Evolutionary conservation across 2,113 vertebrate genomes (phyloP), one percentile per base, ranked within the genome.

Genomic region (Oncorhynchus masou): DNA sequence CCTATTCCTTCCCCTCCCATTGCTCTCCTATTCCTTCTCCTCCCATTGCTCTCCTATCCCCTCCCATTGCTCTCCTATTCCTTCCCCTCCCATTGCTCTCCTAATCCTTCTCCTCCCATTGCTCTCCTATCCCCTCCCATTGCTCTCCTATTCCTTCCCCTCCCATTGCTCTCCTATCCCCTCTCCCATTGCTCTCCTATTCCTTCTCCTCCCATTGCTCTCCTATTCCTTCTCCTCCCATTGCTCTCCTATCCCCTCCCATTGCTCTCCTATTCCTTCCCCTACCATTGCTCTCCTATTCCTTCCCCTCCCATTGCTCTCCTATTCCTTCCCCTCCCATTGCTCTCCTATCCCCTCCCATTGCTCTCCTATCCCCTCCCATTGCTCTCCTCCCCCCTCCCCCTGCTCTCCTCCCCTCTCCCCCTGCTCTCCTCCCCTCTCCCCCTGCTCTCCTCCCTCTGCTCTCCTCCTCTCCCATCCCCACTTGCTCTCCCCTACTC

Each of bases 371-470:
- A 4, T 4, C 7, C 7, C 57, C 9, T 31, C 27, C n/a, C n/a
- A n/a, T n/a, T 1, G 4, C 20, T 16, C 29, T 70, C 29, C 54
- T 15, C 12, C 39, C 24, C 74, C 6, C 24, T 16, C 49, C 31
- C 48, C 39, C 67, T 5, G n/a, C n/a, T 8, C 24, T 48, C 49
- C 27, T 27, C 27, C 13, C 15, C 11, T 3, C 49, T 25, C 45
- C 68, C 22, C 3, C 24, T 31, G 29, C 29, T 5, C 29, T 31
- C 29, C 13, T 11, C 15, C 11, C 49, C 29, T 25, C 70, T 13
- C 57, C 20, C 29, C 90, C 90, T 90, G 85, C 25, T 25, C 25
- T 25, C 25, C 16, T 29, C 29, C 3, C 29, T 29, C 29, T 4
- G 3, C 29, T 4, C 4, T 29, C 29, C 29, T 29, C 4, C 29